Evolutionary conservation across 2,113 vertebrate genomes (phyloP).

Genomic region (Phainopepla nitens): DNA sequence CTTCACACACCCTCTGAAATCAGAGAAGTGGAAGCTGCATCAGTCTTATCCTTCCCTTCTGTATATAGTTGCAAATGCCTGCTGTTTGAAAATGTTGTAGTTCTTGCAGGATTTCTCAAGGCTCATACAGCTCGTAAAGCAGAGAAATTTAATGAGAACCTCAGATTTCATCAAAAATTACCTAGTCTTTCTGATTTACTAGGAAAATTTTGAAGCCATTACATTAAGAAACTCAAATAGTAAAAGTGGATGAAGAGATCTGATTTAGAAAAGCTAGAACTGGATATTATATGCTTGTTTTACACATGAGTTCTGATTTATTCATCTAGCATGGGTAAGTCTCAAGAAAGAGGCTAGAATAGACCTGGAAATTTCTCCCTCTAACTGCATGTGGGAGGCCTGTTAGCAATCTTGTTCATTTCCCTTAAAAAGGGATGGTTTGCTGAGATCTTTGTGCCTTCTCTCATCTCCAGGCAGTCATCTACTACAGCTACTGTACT

Average conservation of each 20-base stretch:
- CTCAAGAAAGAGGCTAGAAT: background rate
- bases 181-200: background rate
- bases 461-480: background rate
- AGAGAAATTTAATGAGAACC: background rate
- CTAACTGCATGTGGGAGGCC: background rate
- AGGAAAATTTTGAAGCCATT: background rate
- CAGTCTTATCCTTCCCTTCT: background rate
- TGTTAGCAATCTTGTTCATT: background rate
- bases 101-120: background rate
- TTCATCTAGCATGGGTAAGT: background rate
- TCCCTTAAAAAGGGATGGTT: background rate
- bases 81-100: background rate
- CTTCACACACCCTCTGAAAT: background rate
- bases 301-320: background rate
- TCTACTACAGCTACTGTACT: background rate
- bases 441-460: background rate
- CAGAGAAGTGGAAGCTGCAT: background rate
- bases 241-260: background rate
- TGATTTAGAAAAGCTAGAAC: background rate
- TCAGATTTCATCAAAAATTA: background rate
- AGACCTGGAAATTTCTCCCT: background rate
- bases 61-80: background rate
- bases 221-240: background rate
- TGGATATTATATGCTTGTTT: background rate
- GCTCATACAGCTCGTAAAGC: background rate